Evolutionary conservation across 2,888 invertebrate species (phyloP).

Genomic region (Cephus pygmeus): DNA sequence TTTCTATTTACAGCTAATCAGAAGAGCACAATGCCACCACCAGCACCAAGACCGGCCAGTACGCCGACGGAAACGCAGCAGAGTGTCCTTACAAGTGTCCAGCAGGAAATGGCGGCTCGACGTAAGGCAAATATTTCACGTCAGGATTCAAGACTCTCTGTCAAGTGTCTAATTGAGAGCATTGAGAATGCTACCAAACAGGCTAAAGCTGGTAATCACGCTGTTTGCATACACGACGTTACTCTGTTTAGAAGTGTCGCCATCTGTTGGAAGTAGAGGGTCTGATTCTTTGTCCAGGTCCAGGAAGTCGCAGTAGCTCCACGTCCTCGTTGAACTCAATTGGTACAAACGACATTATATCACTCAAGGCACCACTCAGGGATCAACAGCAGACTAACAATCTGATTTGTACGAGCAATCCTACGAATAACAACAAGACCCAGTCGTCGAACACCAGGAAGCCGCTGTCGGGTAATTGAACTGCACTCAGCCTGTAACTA

Average conservation of each 20-base stretch:
- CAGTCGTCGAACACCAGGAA: constrained; percentile 55
- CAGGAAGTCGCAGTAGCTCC: constrained; percentile 75
- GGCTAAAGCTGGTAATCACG: constrained; percentile 69
- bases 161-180: constrained; percentile 90
- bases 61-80: constrained; percentile 68
- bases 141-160: constrained; percentile 85
- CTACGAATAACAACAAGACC: constrained; percentile 57
- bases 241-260: background rate
- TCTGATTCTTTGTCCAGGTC: constrained; percentile 49
- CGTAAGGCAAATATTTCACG: constrained; percentile 70
- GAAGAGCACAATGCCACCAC: constrained; percentile 53
- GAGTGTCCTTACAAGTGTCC: constrained; percentile 69
- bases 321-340: constrained; percentile 67
- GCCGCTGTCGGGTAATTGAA: constrained; percentile 53
- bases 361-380: constrained; percentile 58
- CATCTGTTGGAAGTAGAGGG: background rate
- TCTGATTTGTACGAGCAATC: constrained; percentile 56
- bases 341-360: constrained; percentile 59
- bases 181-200: constrained; percentile 89
- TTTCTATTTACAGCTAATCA: constrained; percentile 52
- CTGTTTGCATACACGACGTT: background rate
- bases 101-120: constrained; percentile 71
- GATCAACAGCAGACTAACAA: constrained; percentile 64
- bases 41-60: constrained; percentile 56
- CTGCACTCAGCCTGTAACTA: background rate